Evolutionary conservation across 2,797 vertebrate species (phyloP).

Genomic region (Macropodus opercularis): DNA sequence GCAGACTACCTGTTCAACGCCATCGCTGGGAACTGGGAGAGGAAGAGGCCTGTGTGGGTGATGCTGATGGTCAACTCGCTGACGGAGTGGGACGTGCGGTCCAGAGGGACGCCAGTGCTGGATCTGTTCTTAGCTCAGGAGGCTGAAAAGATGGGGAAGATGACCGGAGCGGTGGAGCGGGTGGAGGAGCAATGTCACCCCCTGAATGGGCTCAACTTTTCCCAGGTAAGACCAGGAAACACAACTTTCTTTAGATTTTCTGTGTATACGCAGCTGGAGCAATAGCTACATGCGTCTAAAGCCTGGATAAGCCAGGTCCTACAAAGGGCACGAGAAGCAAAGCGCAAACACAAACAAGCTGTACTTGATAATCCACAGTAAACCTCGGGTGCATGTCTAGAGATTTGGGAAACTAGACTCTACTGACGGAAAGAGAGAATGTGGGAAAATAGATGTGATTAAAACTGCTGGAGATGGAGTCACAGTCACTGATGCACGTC

Average conservation of each 20-base stretch:
- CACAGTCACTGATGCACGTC: slow-evolving; percentile 67
- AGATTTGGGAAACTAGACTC: slow-evolving; percentile 64
- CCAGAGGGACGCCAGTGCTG: slow-evolving; percentile 86
- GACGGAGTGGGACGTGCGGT: slow-evolving; percentile 89
- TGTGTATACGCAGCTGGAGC: slow-evolving; percentile 27
- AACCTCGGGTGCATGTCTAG: slow-evolving; percentile 64
- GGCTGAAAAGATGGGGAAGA: slow-evolving; percentile 87
- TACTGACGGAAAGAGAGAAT: slow-evolving; percentile 32
- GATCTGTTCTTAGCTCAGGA: slow-evolving; percentile 92
- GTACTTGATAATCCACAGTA: slow-evolving; percentile 12
- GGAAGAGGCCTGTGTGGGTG: slow-evolving; percentile 91
- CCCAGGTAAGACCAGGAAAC: slow-evolving; percentile 83
- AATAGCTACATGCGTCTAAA: neutral
- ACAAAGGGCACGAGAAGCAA: slow-evolving; percentile 5
- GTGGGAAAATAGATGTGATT: slow-evolving; percentile 54
- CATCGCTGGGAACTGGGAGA: slow-evolving; percentile 91
- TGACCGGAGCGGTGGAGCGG: slow-evolving; percentile 88
- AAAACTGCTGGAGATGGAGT: slow-evolving; percentile 61
- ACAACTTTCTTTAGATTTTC: neutral
- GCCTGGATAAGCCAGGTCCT: neutral
- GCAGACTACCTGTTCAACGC: slow-evolving; percentile 92
- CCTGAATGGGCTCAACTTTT: slow-evolving; percentile 90
- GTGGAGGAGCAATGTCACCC: slow-evolving; percentile 94
- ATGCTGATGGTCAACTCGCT: slow-evolving; percentile 94
- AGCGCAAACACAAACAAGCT: slow-evolving; percentile 18